Evolutionary conservation across 1,140 invertebrate genomes (phyloP).

Genomic region (Lethrus apterus): DNA sequence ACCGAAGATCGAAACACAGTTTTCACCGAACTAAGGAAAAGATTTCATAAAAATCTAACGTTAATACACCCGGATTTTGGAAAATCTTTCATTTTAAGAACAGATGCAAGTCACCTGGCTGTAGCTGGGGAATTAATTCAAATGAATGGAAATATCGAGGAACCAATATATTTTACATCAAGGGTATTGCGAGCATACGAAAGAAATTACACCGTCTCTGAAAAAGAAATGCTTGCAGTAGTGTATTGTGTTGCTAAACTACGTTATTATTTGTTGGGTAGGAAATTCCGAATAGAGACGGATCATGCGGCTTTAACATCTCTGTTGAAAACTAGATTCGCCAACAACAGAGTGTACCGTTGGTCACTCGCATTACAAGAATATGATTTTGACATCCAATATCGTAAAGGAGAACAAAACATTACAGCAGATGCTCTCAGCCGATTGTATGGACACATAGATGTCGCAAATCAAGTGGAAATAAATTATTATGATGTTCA

Average conservation of each 20-base stretch:
- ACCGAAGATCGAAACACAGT: constrained; percentile 4
- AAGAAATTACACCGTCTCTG: background rate
- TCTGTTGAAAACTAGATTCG: background rate
- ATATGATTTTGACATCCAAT: constrained; percentile 3
- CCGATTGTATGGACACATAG: too few relatives aligned
- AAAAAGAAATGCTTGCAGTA: background rate
- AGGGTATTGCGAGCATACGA: background rate
- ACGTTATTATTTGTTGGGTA: background rate
- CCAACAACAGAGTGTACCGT: constrained; percentile 1
- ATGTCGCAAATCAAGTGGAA: too few relatives aligned
- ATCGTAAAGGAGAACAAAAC: background rate
- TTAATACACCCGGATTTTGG: constrained; percentile 19
- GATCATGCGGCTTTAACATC: background rate
- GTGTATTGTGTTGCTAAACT: background rate
- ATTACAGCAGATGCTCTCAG: background rate
- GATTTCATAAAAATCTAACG: constrained; percentile 1
- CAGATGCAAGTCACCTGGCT: background rate
- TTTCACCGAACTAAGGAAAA: constrained; percentile 1
- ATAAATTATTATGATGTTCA: background rate
- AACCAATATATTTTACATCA: background rate
- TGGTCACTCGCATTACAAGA: background rate
- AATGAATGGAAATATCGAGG: background rate
- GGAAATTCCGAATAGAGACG: too few relatives aligned
- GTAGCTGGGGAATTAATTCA: background rate
- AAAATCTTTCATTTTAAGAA: constrained; percentile 1